Evolutionary conservation across 2,888 invertebrate genomes (phyloP).

Genomic region (Ochropleura plecta): DNA sequence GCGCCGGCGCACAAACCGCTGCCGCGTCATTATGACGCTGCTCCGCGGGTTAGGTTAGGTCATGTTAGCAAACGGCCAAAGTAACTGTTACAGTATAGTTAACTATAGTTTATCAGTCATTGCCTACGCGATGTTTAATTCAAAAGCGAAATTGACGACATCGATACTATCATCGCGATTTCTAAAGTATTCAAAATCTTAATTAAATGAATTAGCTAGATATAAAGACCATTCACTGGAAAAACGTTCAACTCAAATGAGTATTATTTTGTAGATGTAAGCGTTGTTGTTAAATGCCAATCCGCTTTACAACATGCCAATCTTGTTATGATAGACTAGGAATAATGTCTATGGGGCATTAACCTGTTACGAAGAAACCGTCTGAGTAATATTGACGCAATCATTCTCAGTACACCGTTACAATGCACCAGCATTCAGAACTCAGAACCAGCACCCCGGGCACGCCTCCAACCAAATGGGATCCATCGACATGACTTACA

Average conservation of each 20-base stretch:
- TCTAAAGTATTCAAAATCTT: neutral
- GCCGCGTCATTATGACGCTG: slow-evolving; percentile 76
- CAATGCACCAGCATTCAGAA: slow-evolving; percentile 74
- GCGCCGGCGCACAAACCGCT: slow-evolving; percentile 52
- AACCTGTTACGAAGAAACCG: slow-evolving; percentile 70
- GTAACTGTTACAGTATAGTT: slow-evolving; percentile 60
- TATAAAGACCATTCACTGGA: slow-evolving; percentile 2
- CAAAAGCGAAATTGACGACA: neutral
- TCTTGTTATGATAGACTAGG: slow-evolving; percentile 71
- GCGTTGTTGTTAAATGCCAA: slow-evolving; percentile 40
- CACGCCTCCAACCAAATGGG: slow-evolving; percentile 77
- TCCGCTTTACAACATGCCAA: slow-evolving; percentile 64
- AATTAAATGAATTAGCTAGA: neutral
- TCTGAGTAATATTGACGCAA: slow-evolving; percentile 77
- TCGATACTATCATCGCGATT: neutral
- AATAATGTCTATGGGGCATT: slow-evolving; percentile 68
- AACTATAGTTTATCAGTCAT: slow-evolving; percentile 14
- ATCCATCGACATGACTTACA: slow-evolving; percentile 74
- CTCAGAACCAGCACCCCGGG: slow-evolving; percentile 73
- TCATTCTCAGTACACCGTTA: slow-evolving; percentile 79
- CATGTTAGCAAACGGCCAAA: slow-evolving; percentile 65
- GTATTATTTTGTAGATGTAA: slow-evolving; percentile 22
- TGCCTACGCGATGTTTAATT: neutral
- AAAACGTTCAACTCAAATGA: slow-evolving; percentile 25
- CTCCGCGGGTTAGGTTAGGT: slow-evolving; percentile 79